A percentile compares a stretch with the other conserved stretches of the same genome.
Evolutionary conservation across 2,797 vertebrate genomes (phyloP).

Genomic region (Girardinus metallicus): DNA sequence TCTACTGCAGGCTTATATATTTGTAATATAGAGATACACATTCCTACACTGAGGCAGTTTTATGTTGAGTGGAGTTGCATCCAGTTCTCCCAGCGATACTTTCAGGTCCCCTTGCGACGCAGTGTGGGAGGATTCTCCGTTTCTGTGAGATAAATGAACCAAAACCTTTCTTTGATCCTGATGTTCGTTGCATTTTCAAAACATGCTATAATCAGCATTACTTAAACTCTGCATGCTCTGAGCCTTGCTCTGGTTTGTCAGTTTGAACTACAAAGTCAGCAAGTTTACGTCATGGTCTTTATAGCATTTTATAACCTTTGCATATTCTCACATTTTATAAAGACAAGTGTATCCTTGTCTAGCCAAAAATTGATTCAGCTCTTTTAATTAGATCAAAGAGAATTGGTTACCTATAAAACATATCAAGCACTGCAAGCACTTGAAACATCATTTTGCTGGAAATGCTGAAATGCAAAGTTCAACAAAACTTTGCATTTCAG

Average conservation of each 20-base stretch:
- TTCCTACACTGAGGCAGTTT: slow-evolving; percentile 27
- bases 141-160: slow-evolving; percentile 55
- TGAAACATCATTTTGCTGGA: not conserved
- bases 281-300: slow-evolving; percentile 49
- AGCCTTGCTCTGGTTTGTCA: slow-evolving; percentile 56
- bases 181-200: slow-evolving; percentile 53
- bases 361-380: slow-evolving; percentile 5
- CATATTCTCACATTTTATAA: slow-evolving; percentile 25
- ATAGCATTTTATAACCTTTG: slow-evolving; percentile 39
- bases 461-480: slow-evolving; percentile 1
- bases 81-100: slow-evolving; percentile 42
- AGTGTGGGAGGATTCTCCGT: slow-evolving; percentile 49
- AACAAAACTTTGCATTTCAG: not conserved
- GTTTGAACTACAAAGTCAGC: slow-evolving; percentile 50
- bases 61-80: slow-evolving; percentile 27
- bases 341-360: slow-evolving; percentile 21
- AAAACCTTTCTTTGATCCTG: slow-evolving; percentile 62
- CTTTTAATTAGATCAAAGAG: slow-evolving; percentile 11
- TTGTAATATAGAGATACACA: slow-evolving; percentile 6
- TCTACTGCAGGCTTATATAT: slow-evolving; percentile 39
- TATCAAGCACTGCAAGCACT: not conserved
- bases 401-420: slow-evolving; percentile 8
- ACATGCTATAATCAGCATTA: slow-evolving; percentile 60
- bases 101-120: slow-evolving; percentile 34
- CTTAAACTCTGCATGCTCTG: slow-evolving; percentile 35